Evolutionary conservation across 2,888 invertebrate species (phyloP), one percentile per base, ranked within the genome.

Genomic region (Sceliomorpha sp.): DNA sequence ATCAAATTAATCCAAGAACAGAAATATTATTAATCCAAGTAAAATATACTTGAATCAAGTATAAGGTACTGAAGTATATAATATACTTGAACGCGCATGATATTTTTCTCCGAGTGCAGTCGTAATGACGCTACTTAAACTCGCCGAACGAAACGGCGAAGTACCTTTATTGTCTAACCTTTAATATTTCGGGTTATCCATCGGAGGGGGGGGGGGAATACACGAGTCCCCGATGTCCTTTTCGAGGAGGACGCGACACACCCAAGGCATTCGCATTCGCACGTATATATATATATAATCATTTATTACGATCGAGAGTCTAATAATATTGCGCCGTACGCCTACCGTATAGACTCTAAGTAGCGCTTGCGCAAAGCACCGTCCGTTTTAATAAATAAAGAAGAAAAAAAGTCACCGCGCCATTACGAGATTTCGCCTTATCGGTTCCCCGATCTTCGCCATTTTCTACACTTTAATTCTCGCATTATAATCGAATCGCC

Each of bases 401-500:
- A 56, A 63, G 7, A 24, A 55, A 63, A 64, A 42, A 17, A 27
- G 56, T 55, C 29, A 42, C 40, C 53, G 2, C 29, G 3, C 56
- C 64, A 56, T 63, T 63, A 56, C 64, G 64, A 56, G 56, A 64
- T 58, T 58, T 53, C 55, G 29, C 29, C 37, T 63, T 63, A 63
- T 63, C 64, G 39, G 44, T 32, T 27, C n/a, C 39, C 32, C 42
- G 45, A 58, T 58, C 66, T 58, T 66, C 51, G 24, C 45, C 13
- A 51, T 56, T 64, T 50, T 50, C 10, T 50, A 45, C 51, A 31
- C 26, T 12, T 44, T 64, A 39, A 58, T 56, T 58, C 64, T 58
- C 45, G 26, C 45, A 66, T 66, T 66, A 59, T 51, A 67, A 60
- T 67, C 67, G 67, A 60, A 55, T 50, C 39, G 55, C 59, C 59